Evolutionary conservation across 2,797 vertebrate genomes (phyloP), one percentile per base, ranked within the genome.

Genomic region (Muscicapa comitata): DNA sequence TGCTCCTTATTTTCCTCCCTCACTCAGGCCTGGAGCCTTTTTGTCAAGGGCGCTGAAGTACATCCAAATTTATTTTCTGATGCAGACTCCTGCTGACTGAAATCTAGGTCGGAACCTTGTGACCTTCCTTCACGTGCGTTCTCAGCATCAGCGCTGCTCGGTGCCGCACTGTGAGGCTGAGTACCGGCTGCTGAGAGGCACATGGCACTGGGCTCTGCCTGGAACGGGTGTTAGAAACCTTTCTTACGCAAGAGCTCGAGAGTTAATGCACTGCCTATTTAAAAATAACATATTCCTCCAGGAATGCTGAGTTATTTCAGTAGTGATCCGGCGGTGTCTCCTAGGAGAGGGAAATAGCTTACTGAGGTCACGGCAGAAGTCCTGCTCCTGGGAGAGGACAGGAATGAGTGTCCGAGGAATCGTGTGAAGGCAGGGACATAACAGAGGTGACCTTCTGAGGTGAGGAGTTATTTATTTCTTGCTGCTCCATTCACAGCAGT

Each of bases 41-140:
- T 78, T 37, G 11, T 93, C 95, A 94, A 96, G 75, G 65, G 43
- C 63, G 17, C 85, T 93, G 92, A 96, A 96, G 90, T 96, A 61
- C 11, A 3, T 91, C 85, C 75, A 75, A 11, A 93, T 97, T 96
- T 95, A 89, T 96, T 96, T 98, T 95, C 88, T 91, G 76, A 89
- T 86, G 75, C 88, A 88, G 78, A 65, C 79, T 94, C 83, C 94
- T 94, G 90, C 93, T 88, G 95, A 77, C 86, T 92, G 90, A 90
- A 95, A 97, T 94, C 86, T 96, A 61, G 97, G 97, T 96, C 31
- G n/a, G 68, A 97, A 86, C 83, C 94, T 84, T 75, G 83, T 95
- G 95, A 96, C 97, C 96, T 94, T 79, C 66, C 65, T 86, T 92
- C 93, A 73, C 21, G 53, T 82, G 89, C 72, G 5, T 75, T 68